Evolutionary conservation across 1,140 invertebrate species (phyloP).

Genomic region (Tachypleus tridentatus): DNA sequence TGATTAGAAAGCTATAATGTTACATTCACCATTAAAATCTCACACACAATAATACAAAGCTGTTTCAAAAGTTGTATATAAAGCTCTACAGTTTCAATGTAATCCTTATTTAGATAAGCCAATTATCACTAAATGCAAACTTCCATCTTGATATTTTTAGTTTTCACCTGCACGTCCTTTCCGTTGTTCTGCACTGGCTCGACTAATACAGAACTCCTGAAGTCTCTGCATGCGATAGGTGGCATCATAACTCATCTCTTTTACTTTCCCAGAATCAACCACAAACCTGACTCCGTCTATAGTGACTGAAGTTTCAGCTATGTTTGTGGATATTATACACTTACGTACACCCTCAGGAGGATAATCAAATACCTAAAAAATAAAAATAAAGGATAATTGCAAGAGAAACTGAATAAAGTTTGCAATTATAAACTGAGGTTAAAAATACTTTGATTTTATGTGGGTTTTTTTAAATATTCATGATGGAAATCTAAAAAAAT

Average conservation of each 20-base stretch:
- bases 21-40: no score
- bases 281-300: conserved; percentile 98
- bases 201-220: conserved; percentile 93
- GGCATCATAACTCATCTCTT: conserved; percentile 92
- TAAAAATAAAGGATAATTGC: no score
- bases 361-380: conserved; percentile 78
- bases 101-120: no score
- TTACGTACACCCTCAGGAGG: conserved; percentile 90
- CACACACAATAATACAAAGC: no score
- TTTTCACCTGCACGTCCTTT: conserved; percentile 75
- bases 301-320: conserved; percentile 97
- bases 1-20: no score
- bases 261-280: conserved; percentile 91
- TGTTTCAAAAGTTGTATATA: no score
- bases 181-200: conserved; percentile 92
- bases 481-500: conserved; percentile 6
- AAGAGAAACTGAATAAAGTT: neutral
- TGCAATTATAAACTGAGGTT: no score
- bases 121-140: no score
- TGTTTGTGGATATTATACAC: conserved; percentile 98
- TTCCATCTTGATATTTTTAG: conserved; percentile 1
- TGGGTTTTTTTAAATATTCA: neutral
- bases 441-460: neutral
- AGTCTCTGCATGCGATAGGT: conserved; percentile 70
- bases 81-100: no score